Conservation (phyloP, 2,888 invertebrate species). For the Celastrina argiolus region DNA sequence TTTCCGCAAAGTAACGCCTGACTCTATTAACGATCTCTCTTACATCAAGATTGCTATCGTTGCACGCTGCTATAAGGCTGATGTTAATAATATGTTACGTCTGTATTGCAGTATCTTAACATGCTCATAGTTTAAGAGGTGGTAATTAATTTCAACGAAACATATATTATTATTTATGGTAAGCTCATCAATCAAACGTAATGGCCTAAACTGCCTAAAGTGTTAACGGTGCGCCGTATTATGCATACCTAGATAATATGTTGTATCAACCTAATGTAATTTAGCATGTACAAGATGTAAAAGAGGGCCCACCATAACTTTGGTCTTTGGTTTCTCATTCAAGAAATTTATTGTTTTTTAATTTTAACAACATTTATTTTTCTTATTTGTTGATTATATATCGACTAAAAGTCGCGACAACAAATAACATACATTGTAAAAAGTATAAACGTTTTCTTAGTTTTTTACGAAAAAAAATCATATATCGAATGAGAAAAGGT, state of each 20-base stretch:
- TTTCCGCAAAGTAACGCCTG: neutral
- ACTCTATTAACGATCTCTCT: neutral
- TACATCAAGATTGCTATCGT: neutral
- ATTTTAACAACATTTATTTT: no score
- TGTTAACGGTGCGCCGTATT: neutral
- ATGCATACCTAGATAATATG: neutral
- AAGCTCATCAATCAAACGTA: slow-evolving; percentile 9
- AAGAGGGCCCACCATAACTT: no score
- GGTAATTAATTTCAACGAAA: neutral
- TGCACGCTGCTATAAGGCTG: neutral
- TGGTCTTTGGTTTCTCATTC: no score
- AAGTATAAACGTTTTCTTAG: no score
- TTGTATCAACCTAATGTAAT: neutral
- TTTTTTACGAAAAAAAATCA: no score
- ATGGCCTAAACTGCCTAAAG: neutral
- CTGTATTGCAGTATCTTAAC: slow-evolving; percentile 1
- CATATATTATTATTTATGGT: neutral
- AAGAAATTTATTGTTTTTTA: no score
- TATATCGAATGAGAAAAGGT: no score
- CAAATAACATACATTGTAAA: no score
- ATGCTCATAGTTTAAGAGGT: neutral
- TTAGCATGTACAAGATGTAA: no score
- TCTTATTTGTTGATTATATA: no score
- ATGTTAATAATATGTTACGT: neutral
- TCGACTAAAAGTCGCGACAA: no score